Base-by-base conservation (phyloP, 2,888 invertebrate genomes). In the Malacosoma neustria region DNA sequence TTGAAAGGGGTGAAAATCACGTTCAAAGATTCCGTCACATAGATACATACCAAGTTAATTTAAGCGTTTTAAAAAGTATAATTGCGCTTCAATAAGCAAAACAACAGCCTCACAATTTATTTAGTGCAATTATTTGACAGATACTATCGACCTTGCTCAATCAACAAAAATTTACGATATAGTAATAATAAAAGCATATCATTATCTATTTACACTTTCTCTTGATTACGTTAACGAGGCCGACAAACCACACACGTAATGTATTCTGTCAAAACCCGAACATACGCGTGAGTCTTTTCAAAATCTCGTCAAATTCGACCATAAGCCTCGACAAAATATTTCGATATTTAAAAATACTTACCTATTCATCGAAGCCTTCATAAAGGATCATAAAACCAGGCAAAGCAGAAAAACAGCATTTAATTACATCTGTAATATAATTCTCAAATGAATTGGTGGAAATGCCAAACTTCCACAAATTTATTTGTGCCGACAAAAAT, bases 341-440 rank as follows among this genome's bases (percentile, higher is more conserved):
- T 51, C 62, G 61, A 57, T 48, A 56, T 43, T 63, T 49, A 40
- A 39, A 42, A 48, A 12, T 36, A 15, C 29, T 41, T 32, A 43
- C 36, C 40, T 42, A 47, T 68, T 51, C 71, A 74, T 72, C 48
- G 67, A 60, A 37, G 62, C 48, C 38, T 53, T 41, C 38, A 38
- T 50, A 57, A 40, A 45, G 35, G 40, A 45, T 36, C 47, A 51
- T 57, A 39, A 36, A 42, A 44, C 51, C 42, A 42, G 36, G 41
- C 46, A 45, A 49, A 34, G 41, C 49, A 48, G 48, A 40, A 40
- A 65, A 53, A 48, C 57, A 61, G 71, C 67, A 50, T 62, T 67
- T 69, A 70, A 73, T 59, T 58, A 47, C 51, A 52, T 51, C 57
- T 51, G 57, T 64, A 70, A 62, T 70, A 70, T 48, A 70, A 73